Base-by-base conservation (phyloP, 1,140 invertebrate species). In the Tetramorium simillimum region DNA sequence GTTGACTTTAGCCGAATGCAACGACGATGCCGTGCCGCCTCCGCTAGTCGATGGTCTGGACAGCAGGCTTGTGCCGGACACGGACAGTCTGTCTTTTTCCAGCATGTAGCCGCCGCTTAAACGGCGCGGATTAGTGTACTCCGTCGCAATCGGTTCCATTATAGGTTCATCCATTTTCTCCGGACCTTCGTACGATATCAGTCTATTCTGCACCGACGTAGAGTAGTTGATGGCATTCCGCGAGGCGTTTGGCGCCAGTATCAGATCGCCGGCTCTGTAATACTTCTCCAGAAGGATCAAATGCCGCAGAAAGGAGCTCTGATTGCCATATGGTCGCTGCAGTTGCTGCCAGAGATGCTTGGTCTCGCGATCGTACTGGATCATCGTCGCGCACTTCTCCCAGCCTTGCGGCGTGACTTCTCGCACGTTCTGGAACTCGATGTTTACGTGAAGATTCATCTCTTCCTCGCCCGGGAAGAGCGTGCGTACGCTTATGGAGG, bases 271-370 rank as follows among this genome's bases (percentile, higher is more conserved):
- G 86, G 96, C 97, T 78, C 96, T 95, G 86, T 97, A 97, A 93
- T 98, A 98, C 92, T 98, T 98, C 85, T 98, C 98, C 80, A 98
- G 92, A 1, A 98, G 95, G 62, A 98, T 97, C 7, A 98, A 93
- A 94, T 98, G 98, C 7, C 97, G 95, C 1, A 98, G 93, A 90
- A 98, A 98, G 78, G 97, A 98, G 63, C 97, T 98, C 91, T 97
- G 97, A 92, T 98, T 98, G 3, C 97, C 98, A 89, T 98, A 98
- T 0, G 98, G 98, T 93, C 97, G 96, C 91, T 98, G 97, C 40
- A 98, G 91, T 86, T 97, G 97, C 78, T 97, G 97, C 97, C 97
- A 98, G 6, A 98, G 95, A 16, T 96, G 95, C 81, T 97, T 97
- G 3, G 97, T 98, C 51, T 97, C 97, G n/a, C 96, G 95, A 89